Evolutionary conservation across 2,113 vertebrate genomes (phyloP).

Genomic region (Danio rerio): DNA sequence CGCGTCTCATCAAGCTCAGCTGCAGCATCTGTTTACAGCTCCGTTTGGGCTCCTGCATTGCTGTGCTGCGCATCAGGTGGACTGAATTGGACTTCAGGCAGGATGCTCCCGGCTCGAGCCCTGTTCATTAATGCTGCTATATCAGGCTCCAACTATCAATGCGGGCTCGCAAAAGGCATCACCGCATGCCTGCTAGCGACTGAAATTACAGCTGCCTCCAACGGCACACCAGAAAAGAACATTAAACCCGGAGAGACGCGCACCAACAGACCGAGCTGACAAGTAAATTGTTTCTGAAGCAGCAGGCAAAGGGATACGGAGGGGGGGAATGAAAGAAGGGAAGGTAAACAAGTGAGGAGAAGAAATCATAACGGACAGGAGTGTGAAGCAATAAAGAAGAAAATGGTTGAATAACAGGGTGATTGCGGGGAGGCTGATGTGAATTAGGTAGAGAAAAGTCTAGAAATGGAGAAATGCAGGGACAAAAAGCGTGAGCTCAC

Average conservation of each 20-base stretch:
- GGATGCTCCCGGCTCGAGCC: slow-evolving; percentile 24
- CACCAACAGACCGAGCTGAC: slow-evolving; percentile 57
- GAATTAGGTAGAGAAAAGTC: slow-evolving; percentile 36
- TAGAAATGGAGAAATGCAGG: slow-evolving; percentile 11
- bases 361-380: slow-evolving; percentile 56
- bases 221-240: slow-evolving; percentile 42
- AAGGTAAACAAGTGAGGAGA: slow-evolving; percentile 62
- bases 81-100: slow-evolving; percentile 32
- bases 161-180: slow-evolving; percentile 30
- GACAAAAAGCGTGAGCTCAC: not conserved
- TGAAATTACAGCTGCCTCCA: slow-evolving; percentile 60
- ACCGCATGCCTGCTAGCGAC: slow-evolving; percentile 31
- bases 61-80: slow-evolving; percentile 44
- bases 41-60: not conserved
- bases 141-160: slow-evolving; percentile 56
- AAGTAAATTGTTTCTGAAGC: slow-evolving; percentile 74
- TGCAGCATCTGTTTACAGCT: slow-evolving; percentile 32
- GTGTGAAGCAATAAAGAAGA: slow-evolving; percentile 60
- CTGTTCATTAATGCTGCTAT: slow-evolving; percentile 56
- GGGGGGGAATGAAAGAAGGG: slow-evolving; percentile 54
- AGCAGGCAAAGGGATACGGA: slow-evolving; percentile 54
- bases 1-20: not conserved
- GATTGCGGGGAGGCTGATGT: slow-evolving; percentile 38
- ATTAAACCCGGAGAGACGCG: slow-evolving; percentile 54
- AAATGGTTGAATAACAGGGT: slow-evolving; percentile 49